A percentile compares a stretch with the other conserved stretches of the same genome.
phyloP scores from a whole-genome alignment of 2,797 vertebrate species.

The Galagoides demidoff region DNA sequence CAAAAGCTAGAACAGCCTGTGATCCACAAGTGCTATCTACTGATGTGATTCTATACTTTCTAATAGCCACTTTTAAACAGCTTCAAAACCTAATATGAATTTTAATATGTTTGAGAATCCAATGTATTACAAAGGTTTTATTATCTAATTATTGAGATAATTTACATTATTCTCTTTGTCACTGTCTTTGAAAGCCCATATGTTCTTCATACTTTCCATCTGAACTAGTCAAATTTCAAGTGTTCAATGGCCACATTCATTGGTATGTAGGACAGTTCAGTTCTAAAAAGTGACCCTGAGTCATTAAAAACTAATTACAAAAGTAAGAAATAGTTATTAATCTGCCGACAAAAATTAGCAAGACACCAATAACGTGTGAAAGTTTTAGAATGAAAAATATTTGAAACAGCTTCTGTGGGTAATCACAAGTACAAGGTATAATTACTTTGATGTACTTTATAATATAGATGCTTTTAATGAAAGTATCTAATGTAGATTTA shows the following conservation, averaged over 20 bases:
- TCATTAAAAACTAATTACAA: neutral
- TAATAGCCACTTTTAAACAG: neutral
- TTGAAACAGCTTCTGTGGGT: neutral
- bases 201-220: neutral
- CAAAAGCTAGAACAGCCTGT: neutral
- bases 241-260: neutral
- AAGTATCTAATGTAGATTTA: neutral
- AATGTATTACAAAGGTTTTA: neutral
- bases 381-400: neutral
- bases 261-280: neutral
- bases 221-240: neutral
- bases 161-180: neutral
- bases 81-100: neutral
- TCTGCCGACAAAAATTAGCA: neutral
- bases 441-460: neutral
- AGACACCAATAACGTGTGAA: neutral
- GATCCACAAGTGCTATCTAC: neutral
- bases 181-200: neutral
- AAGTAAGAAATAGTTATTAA: neutral
- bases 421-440: neutral
- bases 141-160: neutral
- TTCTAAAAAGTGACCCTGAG: neutral
- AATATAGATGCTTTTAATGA: neutral
- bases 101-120: neutral
- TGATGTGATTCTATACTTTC: neutral